Conservation (phyloP, 1,140 invertebrate genomes). For the Homalodisca vitripennis region DNA sequence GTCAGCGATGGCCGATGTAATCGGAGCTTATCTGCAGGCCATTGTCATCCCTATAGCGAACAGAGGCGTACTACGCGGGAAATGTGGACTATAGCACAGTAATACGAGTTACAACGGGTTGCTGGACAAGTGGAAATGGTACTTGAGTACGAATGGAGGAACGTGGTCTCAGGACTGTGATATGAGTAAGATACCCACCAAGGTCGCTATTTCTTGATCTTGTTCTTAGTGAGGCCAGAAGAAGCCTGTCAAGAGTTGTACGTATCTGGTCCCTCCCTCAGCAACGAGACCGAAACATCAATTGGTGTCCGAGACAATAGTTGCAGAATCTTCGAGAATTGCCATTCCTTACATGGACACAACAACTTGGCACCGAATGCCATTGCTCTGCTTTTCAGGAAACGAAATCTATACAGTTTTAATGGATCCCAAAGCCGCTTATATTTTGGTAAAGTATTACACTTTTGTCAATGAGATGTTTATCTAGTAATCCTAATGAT, state of each 20-base stretch:
- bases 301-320: background rate
- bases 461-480: constrained; percentile 36
- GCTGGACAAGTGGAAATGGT: constrained; percentile 27
- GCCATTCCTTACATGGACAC: constrained; percentile 37
- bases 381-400: constrained; percentile 36
- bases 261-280: background rate
- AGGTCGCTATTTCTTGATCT: constrained; percentile 29
- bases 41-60: constrained; percentile 33
- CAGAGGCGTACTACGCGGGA: constrained; percentile 36
- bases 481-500: constrained; percentile 21
- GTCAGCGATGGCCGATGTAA: constrained; percentile 35
- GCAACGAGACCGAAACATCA: background rate
- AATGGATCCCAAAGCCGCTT: constrained; percentile 26
- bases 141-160: constrained; percentile 35
- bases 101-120: constrained; percentile 27
- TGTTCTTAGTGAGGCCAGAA: constrained; percentile 23
- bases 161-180: constrained; percentile 34
- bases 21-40: constrained; percentile 38
- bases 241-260: constrained; percentile 30
- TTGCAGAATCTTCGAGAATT: constrained; percentile 30
- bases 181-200: constrained; percentile 33
- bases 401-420: constrained; percentile 35
- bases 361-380: constrained; percentile 35
- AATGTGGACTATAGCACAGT: constrained; percentile 31
- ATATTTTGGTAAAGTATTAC: constrained; percentile 37